Percentiles rank a stretch among this genome's conserved stretches.
phyloP scores from a whole-genome alignment of 1,140 invertebrate genomes.

The Caligus rogercresseyi region DNA sequence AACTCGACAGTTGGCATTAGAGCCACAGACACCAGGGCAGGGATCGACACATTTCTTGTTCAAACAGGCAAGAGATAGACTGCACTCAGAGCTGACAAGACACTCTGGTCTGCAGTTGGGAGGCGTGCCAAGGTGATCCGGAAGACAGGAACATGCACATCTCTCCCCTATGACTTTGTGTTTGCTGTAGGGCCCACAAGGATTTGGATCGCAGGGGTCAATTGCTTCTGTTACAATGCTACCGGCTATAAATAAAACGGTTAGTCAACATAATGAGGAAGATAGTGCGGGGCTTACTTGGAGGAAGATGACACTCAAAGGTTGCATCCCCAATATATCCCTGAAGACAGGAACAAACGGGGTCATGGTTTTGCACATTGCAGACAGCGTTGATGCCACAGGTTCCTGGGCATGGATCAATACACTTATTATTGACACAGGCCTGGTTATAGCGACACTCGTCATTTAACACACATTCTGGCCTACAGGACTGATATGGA shows the following conservation, averaged over 20 bases:
- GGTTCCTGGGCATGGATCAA: conserved; percentile 50
- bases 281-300: neutral
- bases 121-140: conserved; percentile 43
- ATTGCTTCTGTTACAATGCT: conserved; percentile 19
- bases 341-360: conserved; percentile 49
- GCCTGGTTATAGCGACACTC: conserved; percentile 52
- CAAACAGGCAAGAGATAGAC: conserved; percentile 53
- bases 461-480: conserved; percentile 55
- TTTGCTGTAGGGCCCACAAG: conserved; percentile 48
- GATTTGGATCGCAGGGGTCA: conserved; percentile 40
- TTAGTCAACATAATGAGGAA: neutral
- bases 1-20: conserved; percentile 29
- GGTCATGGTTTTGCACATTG: conserved; percentile 47
- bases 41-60: conserved; percentile 48
- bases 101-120: conserved; percentile 43
- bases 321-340: conserved; percentile 56
- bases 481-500: conserved; percentile 54
- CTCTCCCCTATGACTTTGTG: conserved; percentile 44
- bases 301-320: conserved; percentile 36
- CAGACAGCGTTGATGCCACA: conserved; percentile 49
- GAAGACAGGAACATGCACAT: conserved; percentile 32
- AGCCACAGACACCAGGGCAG: conserved; percentile 29
- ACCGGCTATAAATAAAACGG: neutral
- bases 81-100: conserved; percentile 58
- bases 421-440: conserved; percentile 53